These are phyloP conservation scores for Tragelaphus imberbis DNA, from an alignment of 2,113 vertebrate species.

Conservation along the genomic window DNA sequence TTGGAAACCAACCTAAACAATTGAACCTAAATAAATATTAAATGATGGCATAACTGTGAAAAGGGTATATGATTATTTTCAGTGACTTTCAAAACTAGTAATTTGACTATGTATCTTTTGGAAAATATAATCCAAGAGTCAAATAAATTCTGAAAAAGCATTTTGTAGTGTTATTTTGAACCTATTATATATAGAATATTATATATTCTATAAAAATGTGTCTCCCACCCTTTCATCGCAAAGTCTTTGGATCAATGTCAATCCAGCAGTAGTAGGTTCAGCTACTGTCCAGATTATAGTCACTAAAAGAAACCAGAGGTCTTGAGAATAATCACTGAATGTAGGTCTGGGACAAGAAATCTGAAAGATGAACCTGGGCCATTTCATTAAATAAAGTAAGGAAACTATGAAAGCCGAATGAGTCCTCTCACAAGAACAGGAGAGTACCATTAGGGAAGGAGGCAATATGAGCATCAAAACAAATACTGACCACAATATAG, in stretches of 20 bases:
- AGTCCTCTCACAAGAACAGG: not conserved
- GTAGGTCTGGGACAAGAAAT: not conserved
- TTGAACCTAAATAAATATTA: not conserved
- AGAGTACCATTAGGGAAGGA: not conserved
- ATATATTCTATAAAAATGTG: not conserved
- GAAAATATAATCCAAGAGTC: not conserved
- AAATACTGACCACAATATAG: not conserved
- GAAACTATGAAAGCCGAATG: not conserved
- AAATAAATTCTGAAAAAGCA: not conserved
- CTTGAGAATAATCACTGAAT: not conserved
- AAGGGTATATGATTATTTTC: not conserved
- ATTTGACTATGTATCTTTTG: not conserved
- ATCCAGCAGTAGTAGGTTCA: not conserved
- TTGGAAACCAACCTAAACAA: not conserved
- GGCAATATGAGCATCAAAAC: not conserved
- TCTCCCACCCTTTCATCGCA: not conserved
- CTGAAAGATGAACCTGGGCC: not conserved
- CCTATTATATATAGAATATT: not conserved
- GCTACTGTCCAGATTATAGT: not conserved
- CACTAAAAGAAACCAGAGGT: not conserved
- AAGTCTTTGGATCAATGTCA: not conserved
- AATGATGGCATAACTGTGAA: not conserved
- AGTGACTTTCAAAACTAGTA: not conserved
- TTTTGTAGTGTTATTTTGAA: not conserved
- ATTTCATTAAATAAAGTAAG: not conserved